Evolutionary conservation across 2,888 invertebrate genomes (phyloP), one percentile per base, ranked within the genome.

Genomic region (Microchrysa polita): DNA sequence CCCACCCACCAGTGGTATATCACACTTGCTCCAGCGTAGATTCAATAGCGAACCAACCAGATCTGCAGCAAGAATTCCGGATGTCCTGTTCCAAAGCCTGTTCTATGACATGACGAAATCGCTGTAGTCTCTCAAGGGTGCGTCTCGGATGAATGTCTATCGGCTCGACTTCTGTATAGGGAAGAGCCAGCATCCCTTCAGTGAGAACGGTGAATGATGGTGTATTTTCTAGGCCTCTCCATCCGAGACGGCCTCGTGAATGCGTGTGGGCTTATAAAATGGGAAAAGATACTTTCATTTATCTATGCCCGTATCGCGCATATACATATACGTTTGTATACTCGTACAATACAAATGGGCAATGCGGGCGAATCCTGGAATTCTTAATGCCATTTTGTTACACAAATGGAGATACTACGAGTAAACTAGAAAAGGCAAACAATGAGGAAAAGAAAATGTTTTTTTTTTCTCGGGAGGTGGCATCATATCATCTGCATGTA

Each of bases 271-370:
- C 14, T 34, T 34, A n/a, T 48, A n/a, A 48, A 48, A 48, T n/a
- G 48, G 12, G 48, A 48, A 48, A 48, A 48, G 48, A 48, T 48
- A 48, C 48, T n/a, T 48, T 48, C 48, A 48, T 48, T 48, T 48
- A 48, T 48, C 48, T 48, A n/a, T n/a, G 48, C 48, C 48, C 48
- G 48, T n/a, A 48, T 48, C 48, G 48, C 48, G 48, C 48, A n/a
- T 48, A 48, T 48, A n/a, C n/a, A n/a, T 48, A 48, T 34, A 7
- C 7, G 27, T 34, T 34, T 34, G 4, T n/a, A n/a, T n/a, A n/a
- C n/a, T n/a, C n/a, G n/a, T n/a, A n/a, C n/a, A 12, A 48, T 48
- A 48, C 48, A 48, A 48, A 48, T 48, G 48, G 4, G 48, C 16
- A 12, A 48, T 48, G 48, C 12, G 48, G 48, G 14, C 12, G 48